Evolutionary conservation across 2,797 vertebrate species (phyloP).

Genomic region (Sebastes matsubarae): DNA sequence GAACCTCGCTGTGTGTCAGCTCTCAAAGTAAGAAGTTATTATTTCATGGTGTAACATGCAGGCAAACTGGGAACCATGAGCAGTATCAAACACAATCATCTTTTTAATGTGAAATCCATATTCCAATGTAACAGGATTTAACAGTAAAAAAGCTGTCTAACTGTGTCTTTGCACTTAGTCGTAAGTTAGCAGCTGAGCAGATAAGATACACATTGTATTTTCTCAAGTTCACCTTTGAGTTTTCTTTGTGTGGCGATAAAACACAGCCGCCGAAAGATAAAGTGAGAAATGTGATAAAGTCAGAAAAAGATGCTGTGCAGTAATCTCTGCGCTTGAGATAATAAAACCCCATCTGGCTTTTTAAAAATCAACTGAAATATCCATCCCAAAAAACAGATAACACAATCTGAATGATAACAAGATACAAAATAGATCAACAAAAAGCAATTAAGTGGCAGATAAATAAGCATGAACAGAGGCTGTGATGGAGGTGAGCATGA

Average conservation of each 20-base stretch:
- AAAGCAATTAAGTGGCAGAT: background rate
- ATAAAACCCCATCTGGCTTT: background rate
- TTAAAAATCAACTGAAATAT: background rate
- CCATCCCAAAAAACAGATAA: slow-evolving; percentile 6
- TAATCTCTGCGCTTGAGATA: background rate
- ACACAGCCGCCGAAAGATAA: background rate
- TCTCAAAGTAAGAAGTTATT: background rate
- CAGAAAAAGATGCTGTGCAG: background rate
- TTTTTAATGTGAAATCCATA: background rate
- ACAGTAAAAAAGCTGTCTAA: background rate
- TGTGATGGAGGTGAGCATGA: background rate
- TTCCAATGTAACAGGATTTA: background rate
- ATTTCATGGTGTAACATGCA: background rate
- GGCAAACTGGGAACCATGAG: background rate
- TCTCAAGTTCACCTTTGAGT: background rate
- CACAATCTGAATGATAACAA: background rate
- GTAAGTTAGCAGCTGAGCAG: background rate
- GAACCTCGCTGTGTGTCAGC: background rate
- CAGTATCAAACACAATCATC: background rate
- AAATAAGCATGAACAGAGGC: background rate
- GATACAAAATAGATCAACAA: background rate
- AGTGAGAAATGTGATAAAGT: background rate
- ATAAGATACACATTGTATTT: background rate
- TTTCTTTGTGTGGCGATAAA: background rate
- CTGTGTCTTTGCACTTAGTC: background rate